Evolutionary conservation across 2,888 invertebrate genomes (phyloP), one percentile per base, ranked within the genome.

Genomic region (Hololepta plana): DNA sequence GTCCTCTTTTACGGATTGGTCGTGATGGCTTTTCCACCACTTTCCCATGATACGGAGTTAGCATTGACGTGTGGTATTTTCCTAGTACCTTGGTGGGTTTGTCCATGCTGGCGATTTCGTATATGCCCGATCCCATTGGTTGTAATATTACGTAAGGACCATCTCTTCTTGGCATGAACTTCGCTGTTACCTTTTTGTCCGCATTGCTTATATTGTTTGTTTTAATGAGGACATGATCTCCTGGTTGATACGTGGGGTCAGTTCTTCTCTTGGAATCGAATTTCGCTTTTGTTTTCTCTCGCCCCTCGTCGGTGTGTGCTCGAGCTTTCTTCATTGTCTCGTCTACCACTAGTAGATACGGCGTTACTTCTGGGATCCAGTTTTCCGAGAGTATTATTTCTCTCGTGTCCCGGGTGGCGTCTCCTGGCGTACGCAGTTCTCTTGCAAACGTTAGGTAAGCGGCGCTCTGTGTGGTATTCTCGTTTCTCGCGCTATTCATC

Each of bases 371-470:
- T 2, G 41, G 35, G 2, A 44, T 23, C 17, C 43, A 42, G 24
- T 45, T 46, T 30, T 49, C 47, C 3, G 29, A 26, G 4, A 36
- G 17, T 1, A 44, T 24, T n/a, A 49, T 36, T 1, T 31, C 9
- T 24, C 36, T 30, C 4, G 44, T 22, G 27, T 49, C 45, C 19
- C 37, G 34, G 4, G 32, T 19, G 5, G 41, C 39, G 15, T 51
- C 51, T 30, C 42, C 40, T 1, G 39, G 25, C 1, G 44, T 43
- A n/a, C 51, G 31, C 1, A 52, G 23, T 31, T 53, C 47, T 25
- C 50, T 29, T 0, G 42, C 52, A 10, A 40, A 41, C 4, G 44
- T 51, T 2, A 51, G 22, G 19, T 37, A 50, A 0, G 51, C 48
- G 3, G 50, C 37, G 2, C 46, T 37, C 14, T 32, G 36, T 2